Conservation (phyloP, 2,113 vertebrate species). For the Oophaga pumilio region DNA sequence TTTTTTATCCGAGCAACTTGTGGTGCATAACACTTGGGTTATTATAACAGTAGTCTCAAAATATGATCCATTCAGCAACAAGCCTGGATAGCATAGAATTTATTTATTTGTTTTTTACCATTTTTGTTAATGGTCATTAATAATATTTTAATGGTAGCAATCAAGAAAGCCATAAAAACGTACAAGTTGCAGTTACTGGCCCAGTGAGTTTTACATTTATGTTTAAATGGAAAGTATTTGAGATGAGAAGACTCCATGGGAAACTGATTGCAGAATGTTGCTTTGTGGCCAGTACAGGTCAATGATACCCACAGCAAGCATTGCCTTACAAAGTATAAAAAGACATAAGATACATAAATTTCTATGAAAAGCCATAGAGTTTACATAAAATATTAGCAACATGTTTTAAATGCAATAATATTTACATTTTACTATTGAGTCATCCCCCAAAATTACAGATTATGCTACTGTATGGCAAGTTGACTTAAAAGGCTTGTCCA, state of each 20-base stretch:
- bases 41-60: not conserved
- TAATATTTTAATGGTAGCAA: slow-evolving; percentile 47
- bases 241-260: not conserved
- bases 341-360: not conserved
- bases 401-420: too few relatives aligned
- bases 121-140: slow-evolving; percentile 52
- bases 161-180: slow-evolving; percentile 18
- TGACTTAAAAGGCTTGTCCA: too few relatives aligned
- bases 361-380: too few relatives aligned
- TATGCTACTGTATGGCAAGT: too few relatives aligned
- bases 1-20: slow-evolving; percentile 3
- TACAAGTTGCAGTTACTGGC: not conserved
- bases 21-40: slow-evolving; percentile 16
- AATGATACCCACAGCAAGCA: not conserved
- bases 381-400: too few relatives aligned
- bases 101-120: not conserved
- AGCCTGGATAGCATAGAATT: not conserved
- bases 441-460: too few relatives aligned
- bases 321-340: too few relatives aligned
- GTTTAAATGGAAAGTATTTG: not conserved
- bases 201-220: not conserved
- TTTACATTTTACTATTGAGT: too few relatives aligned
- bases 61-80: slow-evolving; percentile 24
- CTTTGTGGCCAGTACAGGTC: not conserved
- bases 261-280: slow-evolving; percentile 5